phyloP scores from a whole-genome alignment of 2,888 invertebrate species.

The Campoplex capitator region DNA sequence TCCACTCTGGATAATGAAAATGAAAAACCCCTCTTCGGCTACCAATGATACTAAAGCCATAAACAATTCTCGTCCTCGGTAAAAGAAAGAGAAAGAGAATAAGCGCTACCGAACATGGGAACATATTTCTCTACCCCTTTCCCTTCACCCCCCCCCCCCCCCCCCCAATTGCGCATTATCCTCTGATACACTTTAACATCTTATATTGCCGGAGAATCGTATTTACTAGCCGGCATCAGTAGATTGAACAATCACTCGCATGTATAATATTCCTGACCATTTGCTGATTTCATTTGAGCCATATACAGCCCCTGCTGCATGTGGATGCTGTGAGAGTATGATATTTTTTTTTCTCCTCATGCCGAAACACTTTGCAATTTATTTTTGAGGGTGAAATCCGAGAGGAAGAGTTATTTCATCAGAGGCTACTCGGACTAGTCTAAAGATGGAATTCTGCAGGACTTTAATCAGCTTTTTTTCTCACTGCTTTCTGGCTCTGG shows the following conservation, averaged over 20 bases:
- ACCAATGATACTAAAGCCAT: conserved; percentile 5
- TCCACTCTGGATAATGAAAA: conserved; percentile 67
- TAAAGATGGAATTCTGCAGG: too few species aligned
- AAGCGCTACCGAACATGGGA: conserved; percentile 63
- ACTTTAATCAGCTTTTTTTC: too few species aligned
- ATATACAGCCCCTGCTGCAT: background rate
- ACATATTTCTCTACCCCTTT: conserved; percentile 36
- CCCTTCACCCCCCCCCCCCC: conserved; percentile 8
- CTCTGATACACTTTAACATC: conserved; percentile 5
- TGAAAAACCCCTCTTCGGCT: conserved; percentile 54
- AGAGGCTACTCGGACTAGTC: too few species aligned
- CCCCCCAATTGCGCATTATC: conserved; percentile 37
- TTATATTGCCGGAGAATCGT: background rate
- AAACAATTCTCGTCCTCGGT: conserved; percentile 44
- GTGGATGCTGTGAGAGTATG: background rate
- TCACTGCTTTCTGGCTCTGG: too few species aligned
- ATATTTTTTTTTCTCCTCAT: background rate
- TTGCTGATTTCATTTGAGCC: background rate
- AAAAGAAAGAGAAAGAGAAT: conserved; percentile 4
- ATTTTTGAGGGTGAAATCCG: too few species aligned
- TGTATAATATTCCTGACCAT: background rate
- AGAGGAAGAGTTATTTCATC: too few species aligned
- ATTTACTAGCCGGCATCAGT: too few species aligned
- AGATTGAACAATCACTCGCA: background rate
- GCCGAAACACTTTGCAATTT: background rate